phyloP scores from a whole-genome alignment of 2,113 vertebrate species.

The Plecotus auritus region DNA sequence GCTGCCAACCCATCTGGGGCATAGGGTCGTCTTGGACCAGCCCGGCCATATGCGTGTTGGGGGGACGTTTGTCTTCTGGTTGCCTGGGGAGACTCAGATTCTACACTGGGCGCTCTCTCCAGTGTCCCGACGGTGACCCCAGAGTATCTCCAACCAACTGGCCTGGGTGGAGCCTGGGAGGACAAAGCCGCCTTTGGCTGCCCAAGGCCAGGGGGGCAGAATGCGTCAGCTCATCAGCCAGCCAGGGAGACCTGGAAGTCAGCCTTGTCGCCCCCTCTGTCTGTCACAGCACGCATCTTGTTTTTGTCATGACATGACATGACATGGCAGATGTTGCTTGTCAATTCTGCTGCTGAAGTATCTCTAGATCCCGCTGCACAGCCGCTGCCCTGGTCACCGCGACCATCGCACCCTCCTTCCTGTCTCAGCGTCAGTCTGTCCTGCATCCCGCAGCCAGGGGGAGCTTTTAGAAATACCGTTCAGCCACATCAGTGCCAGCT shows the following conservation, averaged over 20 bases:
- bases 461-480: neutral
- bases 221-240: neutral
- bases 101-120: conserved; percentile 9
- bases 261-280: neutral
- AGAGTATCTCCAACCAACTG: conserved; percentile 25
- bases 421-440: neutral
- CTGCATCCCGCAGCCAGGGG: neutral
- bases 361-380: neutral
- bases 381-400: neutral
- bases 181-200: conserved; percentile 66
- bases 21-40: neutral
- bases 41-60: neutral
- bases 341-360: neutral
- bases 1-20: conserved; percentile 42
- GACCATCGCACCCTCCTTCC: neutral
- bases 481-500: neutral
- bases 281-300: neutral
- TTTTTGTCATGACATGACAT: conserved; percentile 1
- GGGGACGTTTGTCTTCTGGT: conserved; percentile 48
- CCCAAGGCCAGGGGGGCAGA: neutral
- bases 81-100: conserved; percentile 47
- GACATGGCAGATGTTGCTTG: conserved; percentile 44
- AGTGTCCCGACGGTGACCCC: conserved; percentile 68
- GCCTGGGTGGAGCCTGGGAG: conserved; percentile 16
- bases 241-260: neutral